phyloP scores from a whole-genome alignment of 1,140 invertebrate species.

The Pseudoatta argentina region DNA sequence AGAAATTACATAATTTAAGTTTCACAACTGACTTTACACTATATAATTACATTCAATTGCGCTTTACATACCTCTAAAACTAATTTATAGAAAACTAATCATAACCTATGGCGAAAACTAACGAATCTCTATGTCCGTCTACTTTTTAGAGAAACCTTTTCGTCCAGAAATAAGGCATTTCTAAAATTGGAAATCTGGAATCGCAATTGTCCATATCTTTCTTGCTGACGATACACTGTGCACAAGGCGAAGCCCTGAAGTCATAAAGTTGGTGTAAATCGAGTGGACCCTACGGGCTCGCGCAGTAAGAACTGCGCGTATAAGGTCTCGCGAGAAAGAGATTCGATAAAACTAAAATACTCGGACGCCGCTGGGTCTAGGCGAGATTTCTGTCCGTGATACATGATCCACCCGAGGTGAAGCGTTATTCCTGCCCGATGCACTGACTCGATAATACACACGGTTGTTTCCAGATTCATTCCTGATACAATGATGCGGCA shows the following conservation, averaged over 20 bases:
- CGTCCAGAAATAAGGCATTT: slow-evolving; percentile 4
- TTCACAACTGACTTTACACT: not conserved
- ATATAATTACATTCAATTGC: not conserved
- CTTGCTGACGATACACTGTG: slow-evolving; percentile 48
- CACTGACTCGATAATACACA: not conserved
- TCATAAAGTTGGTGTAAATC: slow-evolving; percentile 70
- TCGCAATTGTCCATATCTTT: slow-evolving; percentile 29
- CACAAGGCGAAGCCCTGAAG: slow-evolving; percentile 48
- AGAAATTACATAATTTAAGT: not conserved
- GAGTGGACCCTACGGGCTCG: slow-evolving; percentile 63
- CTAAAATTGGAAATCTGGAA: slow-evolving; percentile 25
- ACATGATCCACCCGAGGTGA: slow-evolving; percentile 19
- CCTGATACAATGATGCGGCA: not conserved
- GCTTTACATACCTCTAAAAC: not conserved
- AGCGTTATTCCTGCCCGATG: slow-evolving; percentile 26
- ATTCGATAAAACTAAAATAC: slow-evolving; percentile 64
- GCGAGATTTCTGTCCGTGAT: slow-evolving; percentile 45
- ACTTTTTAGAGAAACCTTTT: not conserved
- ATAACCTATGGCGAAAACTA: too few relatives aligned
- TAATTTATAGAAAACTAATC: too few relatives aligned
- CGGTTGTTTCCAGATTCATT: slow-evolving; percentile 11
- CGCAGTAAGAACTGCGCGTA: slow-evolving; percentile 34
- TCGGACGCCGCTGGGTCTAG: slow-evolving; percentile 45
- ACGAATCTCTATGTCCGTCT: not conserved
- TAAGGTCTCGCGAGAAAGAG: slow-evolving; percentile 51